A percentile compares a stretch with the other conserved stretches of the same genome.
These are phyloP conservation scores for Condylostylus longicornis DNA, from an alignment of 1,140 invertebrate species.

Conservation along the genomic window DNA sequence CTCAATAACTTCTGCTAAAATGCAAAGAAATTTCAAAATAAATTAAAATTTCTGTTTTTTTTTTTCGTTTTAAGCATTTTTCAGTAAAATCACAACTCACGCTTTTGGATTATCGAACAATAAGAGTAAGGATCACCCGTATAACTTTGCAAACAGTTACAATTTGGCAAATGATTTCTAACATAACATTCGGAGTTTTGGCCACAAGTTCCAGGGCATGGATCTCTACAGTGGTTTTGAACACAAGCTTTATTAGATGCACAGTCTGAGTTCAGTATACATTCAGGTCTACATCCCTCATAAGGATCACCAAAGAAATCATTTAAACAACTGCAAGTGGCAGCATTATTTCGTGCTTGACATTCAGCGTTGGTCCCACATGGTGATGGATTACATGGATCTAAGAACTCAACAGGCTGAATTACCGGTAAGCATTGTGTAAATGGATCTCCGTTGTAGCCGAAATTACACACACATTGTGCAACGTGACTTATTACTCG, in stretches of 20 bases:
- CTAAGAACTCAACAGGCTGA: slow-evolving; percentile 37
- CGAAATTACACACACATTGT: slow-evolving; percentile 40
- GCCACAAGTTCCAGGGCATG: slow-evolving; percentile 53
- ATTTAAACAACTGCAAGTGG: slow-evolving; percentile 46
- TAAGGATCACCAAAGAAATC: slow-evolving; percentile 52
- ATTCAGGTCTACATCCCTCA: slow-evolving; percentile 51
- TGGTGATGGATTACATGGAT: slow-evolving; percentile 49
- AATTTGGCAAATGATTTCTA: slow-evolving; percentile 51
- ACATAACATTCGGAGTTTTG: slow-evolving; percentile 51
- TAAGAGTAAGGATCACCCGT: slow-evolving; percentile 46
- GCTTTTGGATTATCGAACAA: slow-evolving; percentile 39
- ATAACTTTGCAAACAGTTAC: slow-evolving; percentile 43
- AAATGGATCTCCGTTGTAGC: slow-evolving; percentile 46
- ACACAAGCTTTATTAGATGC: slow-evolving; percentile 45
- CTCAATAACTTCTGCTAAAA: slow-evolving; percentile 13
- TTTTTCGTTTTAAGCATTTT: slow-evolving; percentile 10
- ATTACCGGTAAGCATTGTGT: slow-evolving; percentile 34
- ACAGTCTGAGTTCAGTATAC: slow-evolving; percentile 51
- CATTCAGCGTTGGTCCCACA: slow-evolving; percentile 61
- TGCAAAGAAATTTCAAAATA: slow-evolving; percentile 17
- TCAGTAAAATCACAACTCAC: slow-evolving; percentile 30
- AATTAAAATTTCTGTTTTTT: slow-evolving; percentile 32
- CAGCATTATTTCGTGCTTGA: slow-evolving; percentile 44
- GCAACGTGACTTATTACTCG: slow-evolving; percentile 46
- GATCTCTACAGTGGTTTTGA: slow-evolving; percentile 54